Evolutionary conservation across 2,113 vertebrate species (phyloP).

Genomic region (Varanus komodoensis): DNA sequence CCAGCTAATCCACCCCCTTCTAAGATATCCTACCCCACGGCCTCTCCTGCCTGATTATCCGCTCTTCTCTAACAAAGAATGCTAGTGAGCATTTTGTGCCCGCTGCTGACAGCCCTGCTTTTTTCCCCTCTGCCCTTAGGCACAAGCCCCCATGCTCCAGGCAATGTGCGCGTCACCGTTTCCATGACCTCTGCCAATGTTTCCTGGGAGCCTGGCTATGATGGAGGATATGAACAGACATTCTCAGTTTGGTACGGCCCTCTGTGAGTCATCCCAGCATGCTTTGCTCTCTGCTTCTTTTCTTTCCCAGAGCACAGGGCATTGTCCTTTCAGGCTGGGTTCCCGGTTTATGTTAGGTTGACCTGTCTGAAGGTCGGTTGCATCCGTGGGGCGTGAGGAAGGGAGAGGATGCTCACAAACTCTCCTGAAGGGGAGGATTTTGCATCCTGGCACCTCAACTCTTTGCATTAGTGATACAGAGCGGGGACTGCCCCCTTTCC

Average conservation of each 20-base stretch:
- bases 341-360: background rate
- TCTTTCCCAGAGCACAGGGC: slow-evolving; percentile 54
- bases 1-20: no score
- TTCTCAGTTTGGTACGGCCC: slow-evolving; percentile 99
- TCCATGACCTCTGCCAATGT: slow-evolving; percentile 96
- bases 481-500: background rate
- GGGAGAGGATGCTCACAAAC: background rate
- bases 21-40: no score
- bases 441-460: background rate
- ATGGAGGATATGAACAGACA: slow-evolving; percentile 98
- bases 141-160: slow-evolving; percentile 97
- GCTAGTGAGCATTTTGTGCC: no score
- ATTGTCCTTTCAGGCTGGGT: background rate
- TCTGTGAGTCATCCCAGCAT: slow-evolving; percentile 99
- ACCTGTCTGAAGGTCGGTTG: background rate
- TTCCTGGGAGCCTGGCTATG: slow-evolving; percentile 98
- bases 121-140: slow-evolving; percentile 75
- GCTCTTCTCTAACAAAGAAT: no score
- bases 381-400: background rate
- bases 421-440: background rate
- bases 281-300: slow-evolving; percentile 97
- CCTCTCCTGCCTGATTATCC: no score
- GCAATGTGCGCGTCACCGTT: slow-evolving; percentile 89
- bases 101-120: background rate
- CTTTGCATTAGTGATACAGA: background rate